phyloP scores from a whole-genome alignment of 2,888 invertebrate species.

The Melieria picta region DNA sequence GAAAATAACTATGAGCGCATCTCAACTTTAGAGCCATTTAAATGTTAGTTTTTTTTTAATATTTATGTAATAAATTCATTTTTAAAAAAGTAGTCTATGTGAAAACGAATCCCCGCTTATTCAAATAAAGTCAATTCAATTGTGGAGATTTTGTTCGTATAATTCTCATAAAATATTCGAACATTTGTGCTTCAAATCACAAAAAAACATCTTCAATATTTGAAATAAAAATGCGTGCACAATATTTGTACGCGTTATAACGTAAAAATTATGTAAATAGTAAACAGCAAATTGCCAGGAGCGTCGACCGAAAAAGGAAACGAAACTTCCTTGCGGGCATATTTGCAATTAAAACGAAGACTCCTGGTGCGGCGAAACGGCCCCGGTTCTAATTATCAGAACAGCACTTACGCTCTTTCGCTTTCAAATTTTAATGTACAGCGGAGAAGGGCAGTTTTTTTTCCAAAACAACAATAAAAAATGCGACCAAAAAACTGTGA shows the following conservation, averaged over 20 bases:
- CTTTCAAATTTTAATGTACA: conserved; percentile 12
- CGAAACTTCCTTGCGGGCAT: neutral
- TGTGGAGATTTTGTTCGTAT: too few species aligned
- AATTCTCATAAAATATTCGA: neutral
- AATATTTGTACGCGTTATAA: conserved; percentile 28
- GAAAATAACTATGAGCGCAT: too few species aligned
- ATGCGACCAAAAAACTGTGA: conserved; percentile 14
- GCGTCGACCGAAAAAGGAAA: neutral
- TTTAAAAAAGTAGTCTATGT: too few species aligned
- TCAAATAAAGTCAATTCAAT: too few species aligned
- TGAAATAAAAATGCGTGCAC: neutral
- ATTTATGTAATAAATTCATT: too few species aligned
- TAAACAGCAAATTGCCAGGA: neutral
- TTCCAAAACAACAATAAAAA: neutral
- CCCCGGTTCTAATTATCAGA: conserved; percentile 26
- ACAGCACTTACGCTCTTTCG: conserved; percentile 19
- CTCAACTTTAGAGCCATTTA: too few species aligned
- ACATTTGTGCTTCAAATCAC: conserved; percentile 8
- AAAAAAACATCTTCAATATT: conserved; percentile 3
- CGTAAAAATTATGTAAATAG: conserved; percentile 31
- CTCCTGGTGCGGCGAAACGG: neutral
- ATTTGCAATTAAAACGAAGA: conserved; percentile 28
- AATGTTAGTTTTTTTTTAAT: too few species aligned
- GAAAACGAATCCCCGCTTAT: too few species aligned
- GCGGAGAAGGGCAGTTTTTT: conserved; percentile 14